These are phyloP conservation scores for Eilema sororculum DNA, from an alignment of 2,888 invertebrate genomes.

Conservation along the genomic window DNA sequence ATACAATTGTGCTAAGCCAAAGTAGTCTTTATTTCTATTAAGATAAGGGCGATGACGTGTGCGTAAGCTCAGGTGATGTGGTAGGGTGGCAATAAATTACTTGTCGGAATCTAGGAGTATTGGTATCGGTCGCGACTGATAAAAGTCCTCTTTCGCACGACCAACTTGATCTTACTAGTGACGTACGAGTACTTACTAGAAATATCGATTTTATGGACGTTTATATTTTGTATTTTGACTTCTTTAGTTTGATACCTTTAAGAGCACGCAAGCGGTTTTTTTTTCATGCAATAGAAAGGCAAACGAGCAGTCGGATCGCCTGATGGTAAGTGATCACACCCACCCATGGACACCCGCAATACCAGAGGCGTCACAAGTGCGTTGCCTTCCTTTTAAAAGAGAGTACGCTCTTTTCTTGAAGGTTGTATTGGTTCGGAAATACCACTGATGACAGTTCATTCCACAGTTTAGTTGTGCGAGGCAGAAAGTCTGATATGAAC, in stretches of 20 bases:
- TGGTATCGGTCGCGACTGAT: constrained; percentile 81
- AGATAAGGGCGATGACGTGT: constrained; percentile 21
- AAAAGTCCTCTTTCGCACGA: constrained; percentile 80
- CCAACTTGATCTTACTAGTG: constrained; percentile 71
- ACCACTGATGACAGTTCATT: too few species aligned
- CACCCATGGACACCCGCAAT: too few species aligned
- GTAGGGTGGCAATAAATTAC: constrained; percentile 81
- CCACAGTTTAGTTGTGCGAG: too few species aligned
- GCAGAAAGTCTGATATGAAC: too few species aligned
- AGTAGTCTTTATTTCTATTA: constrained; percentile 20
- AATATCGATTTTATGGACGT: constrained; percentile 17
- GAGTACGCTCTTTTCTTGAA: too few species aligned
- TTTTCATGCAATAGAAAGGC: too few species aligned
- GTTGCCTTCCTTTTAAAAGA: too few species aligned
- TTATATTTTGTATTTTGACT: neutral
- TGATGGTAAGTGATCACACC: too few species aligned
- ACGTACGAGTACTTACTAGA: constrained; percentile 33
- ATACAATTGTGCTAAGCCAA: constrained; percentile 18
- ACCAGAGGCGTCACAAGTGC: too few species aligned
- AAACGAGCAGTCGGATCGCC: too few species aligned
- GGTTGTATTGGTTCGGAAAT: too few species aligned
- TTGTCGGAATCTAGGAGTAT: constrained; percentile 75
- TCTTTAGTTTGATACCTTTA: neutral
- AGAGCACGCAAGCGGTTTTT: too few species aligned
- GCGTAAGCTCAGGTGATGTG: constrained; percentile 32